phyloP scores from a whole-genome alignment of 2,888 invertebrate species.

The Ferdinandea cuprea region DNA sequence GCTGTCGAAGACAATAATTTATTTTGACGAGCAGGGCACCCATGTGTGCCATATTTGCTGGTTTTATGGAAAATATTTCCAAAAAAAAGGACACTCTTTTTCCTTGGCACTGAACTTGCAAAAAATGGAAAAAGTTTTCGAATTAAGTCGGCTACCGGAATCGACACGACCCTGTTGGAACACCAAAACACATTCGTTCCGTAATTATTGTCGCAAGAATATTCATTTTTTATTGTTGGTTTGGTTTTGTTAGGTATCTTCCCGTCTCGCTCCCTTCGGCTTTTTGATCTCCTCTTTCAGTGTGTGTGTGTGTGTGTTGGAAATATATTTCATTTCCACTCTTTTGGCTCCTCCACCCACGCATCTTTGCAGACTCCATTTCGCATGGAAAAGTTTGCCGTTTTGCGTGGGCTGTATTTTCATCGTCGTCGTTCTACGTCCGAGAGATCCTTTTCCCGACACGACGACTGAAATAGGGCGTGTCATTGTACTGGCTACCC shows the following conservation, averaged over 20 bases:
- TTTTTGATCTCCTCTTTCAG: neutral
- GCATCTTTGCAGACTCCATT: neutral
- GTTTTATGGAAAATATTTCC: conserved; percentile 40
- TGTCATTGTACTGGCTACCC: conserved; percentile 63
- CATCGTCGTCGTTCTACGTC: conserved; percentile 15
- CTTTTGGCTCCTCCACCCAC: neutral
- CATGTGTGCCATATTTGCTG: conserved; percentile 55
- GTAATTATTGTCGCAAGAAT: conserved; percentile 17
- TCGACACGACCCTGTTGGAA: conserved; percentile 41
- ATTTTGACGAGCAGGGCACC: conserved; percentile 32
- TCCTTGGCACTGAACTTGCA: conserved; percentile 63
- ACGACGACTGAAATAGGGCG: conserved; percentile 70
- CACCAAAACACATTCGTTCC: conserved; percentile 33
- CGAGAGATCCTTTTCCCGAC: conserved; percentile 52
- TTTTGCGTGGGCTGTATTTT: conserved; percentile 27
- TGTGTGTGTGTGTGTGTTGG: neutral
- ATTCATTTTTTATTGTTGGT: conserved; percentile 3
- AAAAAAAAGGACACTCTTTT: conserved; percentile 1
- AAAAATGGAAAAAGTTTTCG: conserved; percentile 55
- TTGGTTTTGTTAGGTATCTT: neutral
- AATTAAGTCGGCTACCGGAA: conserved; percentile 61
- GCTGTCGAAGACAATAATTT: conserved; percentile 51
- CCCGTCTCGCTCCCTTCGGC: neutral
- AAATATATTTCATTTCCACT: conserved; percentile 11
- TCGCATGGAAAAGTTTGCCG: conserved; percentile 18